Base-by-base conservation (phyloP, 2,888 invertebrate genomes). In the Ischnus inquisitorius region DNA sequence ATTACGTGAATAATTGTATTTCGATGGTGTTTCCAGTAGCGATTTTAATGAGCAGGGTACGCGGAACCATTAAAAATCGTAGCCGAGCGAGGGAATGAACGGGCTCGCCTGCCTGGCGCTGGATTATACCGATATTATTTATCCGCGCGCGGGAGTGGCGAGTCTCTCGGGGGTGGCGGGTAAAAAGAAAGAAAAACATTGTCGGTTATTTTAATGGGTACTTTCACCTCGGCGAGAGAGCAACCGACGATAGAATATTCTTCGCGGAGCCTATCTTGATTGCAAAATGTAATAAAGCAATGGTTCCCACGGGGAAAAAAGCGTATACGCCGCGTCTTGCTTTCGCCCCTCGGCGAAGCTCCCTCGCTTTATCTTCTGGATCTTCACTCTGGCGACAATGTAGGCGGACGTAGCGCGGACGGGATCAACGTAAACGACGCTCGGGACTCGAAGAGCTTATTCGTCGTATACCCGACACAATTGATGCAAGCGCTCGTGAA, bases 21-120 rank as follows among this genome's bases (percentile, higher is more conserved):
- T 51, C 41, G 39, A 51, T 64, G 75, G 34, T 75, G 39, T 64
- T 75, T 64, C 8, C 34, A 75, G 60, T 48, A 48, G 39, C 16
- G 14, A 19, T 8, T 75, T 74, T 74, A 74, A 74, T 64, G 74
- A 74, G 74, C 74, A 46, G 62, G 19, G 19, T n/a, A 43, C 51
- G 64, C 34, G 75, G 48, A 75, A 64, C 64, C 75, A 75, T 75
- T 75, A 75, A 75, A 75, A 75, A 64, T 75, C 34, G 62, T 64
- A 22, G 60, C 25, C 14, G 16, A 54, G 39, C 25, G 51, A 62
- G 16, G 74, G 16, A 64, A 48, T 39, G 14, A 34, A 74, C 19
- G 8, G 16, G 22, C 64, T 39, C 3, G 48, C 16, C 39, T 34
- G 51, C 48, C 48, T 0, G 14, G 22, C 19, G 62, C 28, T 8